Base-by-base conservation (phyloP, 2,797 vertebrate genomes). In the Bovichtus variegatus region DNA sequence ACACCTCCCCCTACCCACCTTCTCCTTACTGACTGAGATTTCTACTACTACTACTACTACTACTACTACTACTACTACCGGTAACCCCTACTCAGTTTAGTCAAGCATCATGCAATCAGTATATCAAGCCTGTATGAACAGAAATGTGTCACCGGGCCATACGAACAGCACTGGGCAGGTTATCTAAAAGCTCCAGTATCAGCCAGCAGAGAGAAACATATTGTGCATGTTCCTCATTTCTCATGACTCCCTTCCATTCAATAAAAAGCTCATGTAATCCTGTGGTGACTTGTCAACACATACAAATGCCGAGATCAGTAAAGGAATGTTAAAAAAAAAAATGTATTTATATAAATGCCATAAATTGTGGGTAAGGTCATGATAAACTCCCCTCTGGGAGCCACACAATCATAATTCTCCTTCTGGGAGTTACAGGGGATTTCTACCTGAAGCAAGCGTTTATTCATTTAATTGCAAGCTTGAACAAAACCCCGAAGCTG, bases 111-210 rank as follows among this genome's bases (percentile, higher is more conserved):
- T 50, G 25, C 41, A 67, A 68, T 57, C 70, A 57, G 23, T 19
- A 5, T 0, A 72, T 43, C 34, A 16, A 49, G 74, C 47, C 59
- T 10, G 34, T 16, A 59, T 47, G 34, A 29, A 44, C 53, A 76
- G 68, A 80, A 86, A 67, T 58, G 82, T 86, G 84, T 80, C 87
- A 89, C 23, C 47, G 3, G 76, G 80, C 87, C 86, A 87, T 41
- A 46, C 44, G 44, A 15, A 15, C 3, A 21, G 57, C 2, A 29
- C 41, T 3, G 63, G 29, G 6, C 64, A 68, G 41, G 34, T 78
- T 63, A 44, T 16, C 3, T 25, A 21, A 55, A 55, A 13, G 3
- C 36, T 9, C 4, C 27, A 36, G 15, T 1, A 60, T 21, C 57
- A 41, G 43, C 3, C 8, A 6, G 19, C 19, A 43, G 13, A 43